These are phyloP conservation scores for Morelia viridis DNA, from an alignment of 2,797 vertebrate species.

Conservation along the genomic window DNA sequence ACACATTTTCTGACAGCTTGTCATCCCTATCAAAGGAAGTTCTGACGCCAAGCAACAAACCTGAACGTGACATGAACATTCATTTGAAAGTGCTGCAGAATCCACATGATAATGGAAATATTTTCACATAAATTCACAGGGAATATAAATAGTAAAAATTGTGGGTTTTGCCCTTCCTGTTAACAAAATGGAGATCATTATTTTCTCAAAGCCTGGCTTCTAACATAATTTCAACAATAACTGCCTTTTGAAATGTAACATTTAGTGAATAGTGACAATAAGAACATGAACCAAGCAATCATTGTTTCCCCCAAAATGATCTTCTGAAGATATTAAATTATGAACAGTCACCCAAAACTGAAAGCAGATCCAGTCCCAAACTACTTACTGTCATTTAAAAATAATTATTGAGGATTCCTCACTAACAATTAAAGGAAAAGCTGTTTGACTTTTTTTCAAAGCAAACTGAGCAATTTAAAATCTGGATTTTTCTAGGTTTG, in stretches of 20 bases:
- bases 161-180: background rate
- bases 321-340: background rate
- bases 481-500: background rate
- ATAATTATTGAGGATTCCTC: background rate
- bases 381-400: background rate
- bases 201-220: conserved; percentile 9
- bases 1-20: conserved; percentile 33
- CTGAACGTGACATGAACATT: conserved; percentile 25
- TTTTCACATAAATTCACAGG: conserved; percentile 2
- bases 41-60: conserved; percentile 16
- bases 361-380: background rate
- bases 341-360: background rate
- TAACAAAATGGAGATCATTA: conserved; percentile 10
- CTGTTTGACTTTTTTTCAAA: background rate
- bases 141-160: conserved; percentile 25
- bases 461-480: background rate
- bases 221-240: conserved; percentile 10
- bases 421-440: background rate
- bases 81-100: conserved; percentile 4
- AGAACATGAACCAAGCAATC: background rate
- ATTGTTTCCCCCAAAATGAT: background rate
- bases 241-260: conserved; percentile 11
- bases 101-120: conserved; percentile 16
- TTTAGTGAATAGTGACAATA: background rate
- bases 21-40: conserved; percentile 30